Base-by-base conservation (phyloP, 2,113 vertebrate species). In the human (Homo sapiens) region DNA sequence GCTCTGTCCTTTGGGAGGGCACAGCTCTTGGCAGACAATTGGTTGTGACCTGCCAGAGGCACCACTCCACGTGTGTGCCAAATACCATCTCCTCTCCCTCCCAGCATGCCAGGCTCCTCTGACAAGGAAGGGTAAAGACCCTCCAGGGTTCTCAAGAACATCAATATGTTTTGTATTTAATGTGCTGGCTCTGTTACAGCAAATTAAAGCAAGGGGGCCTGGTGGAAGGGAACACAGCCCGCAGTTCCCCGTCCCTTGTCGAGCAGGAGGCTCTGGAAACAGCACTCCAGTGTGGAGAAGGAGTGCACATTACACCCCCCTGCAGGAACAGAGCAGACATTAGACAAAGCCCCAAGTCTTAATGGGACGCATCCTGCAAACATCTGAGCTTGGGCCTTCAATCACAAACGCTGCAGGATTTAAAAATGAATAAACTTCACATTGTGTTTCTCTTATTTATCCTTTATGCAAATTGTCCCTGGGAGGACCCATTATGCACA, bases 361-460 rank as follows among this genome's bases (percentile, higher is more conserved):
- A 99, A 99, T 99, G 99, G 99, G 98, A 99, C 98, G 96, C 99
- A 99, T 99, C 99, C 99, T 98, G 98, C 99, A 99, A 99, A 99
- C 99, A 99, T 99, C 99, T 99, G 99, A 99, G 99, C 99, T 99
- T 99, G 98, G 99, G 99, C 99, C 99, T 99, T 99, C 99, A 99
- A 99, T 99, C 99, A 99, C 98, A 97, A 99, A 98, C 99, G 98
- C 99, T 98, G 99, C 99, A 99, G 99, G 99, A 99, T 99, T 99
- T 99, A 99, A 99, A 99, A 99, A 99, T 99, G 99, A 99, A 99
- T 99, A 99, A 99, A 99, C 99, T 99, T 99, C 99, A 99, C 99
- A 99, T 99, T 99, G 99, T 98, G 98, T 99, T 99, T 99, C 98
- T 99, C 99, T 99, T 99, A 99, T 99, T 99, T 99, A 99, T 99